These are phyloP conservation scores for Caenorhabditis sp. DNA, from an alignment of 2,888 invertebrate genomes.

Conservation along the genomic window DNA sequence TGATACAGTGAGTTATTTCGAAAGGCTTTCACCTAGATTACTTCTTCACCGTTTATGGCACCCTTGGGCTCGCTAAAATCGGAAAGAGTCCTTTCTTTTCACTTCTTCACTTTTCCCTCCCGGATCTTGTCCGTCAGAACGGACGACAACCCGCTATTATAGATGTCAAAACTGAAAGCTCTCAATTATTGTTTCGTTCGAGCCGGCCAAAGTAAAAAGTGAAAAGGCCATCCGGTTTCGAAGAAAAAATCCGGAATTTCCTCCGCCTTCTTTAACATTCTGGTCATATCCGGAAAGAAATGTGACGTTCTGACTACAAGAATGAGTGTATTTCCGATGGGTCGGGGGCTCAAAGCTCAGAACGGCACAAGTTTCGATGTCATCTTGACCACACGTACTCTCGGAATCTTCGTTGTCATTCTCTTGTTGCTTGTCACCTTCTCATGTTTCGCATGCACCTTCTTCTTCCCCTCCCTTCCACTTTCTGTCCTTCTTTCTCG, in stretches of 20 bases:
- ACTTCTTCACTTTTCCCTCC: background rate
- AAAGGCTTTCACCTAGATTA: constrained; percentile 22
- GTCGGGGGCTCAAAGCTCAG: no score
- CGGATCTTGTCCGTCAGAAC: background rate
- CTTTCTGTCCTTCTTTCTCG: background rate
- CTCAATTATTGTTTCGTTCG: background rate
- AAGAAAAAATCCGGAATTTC: no score
- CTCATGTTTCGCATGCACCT: constrained; percentile 42
- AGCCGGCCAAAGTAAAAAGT: background rate
- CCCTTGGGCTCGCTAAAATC: constrained; percentile 15
- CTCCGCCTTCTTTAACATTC: no score
- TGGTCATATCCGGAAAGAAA: no score
- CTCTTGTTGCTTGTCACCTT: constrained; percentile 40
- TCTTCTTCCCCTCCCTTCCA: background rate
- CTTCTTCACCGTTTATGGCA: background rate
- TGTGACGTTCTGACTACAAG: no score
- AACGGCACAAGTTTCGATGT: no score
- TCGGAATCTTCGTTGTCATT: background rate
- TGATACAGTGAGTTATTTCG: constrained; percentile 56
- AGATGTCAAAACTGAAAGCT: constrained; percentile 12
- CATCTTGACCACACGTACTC: no score
- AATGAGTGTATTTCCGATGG: no score
- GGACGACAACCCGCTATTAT: constrained; percentile 24
- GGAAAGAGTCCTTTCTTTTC: background rate
- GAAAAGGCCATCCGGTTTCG: background rate